Base-by-base conservation (phyloP, 2,888 invertebrate genomes). In the Autographa gamma region DNA sequence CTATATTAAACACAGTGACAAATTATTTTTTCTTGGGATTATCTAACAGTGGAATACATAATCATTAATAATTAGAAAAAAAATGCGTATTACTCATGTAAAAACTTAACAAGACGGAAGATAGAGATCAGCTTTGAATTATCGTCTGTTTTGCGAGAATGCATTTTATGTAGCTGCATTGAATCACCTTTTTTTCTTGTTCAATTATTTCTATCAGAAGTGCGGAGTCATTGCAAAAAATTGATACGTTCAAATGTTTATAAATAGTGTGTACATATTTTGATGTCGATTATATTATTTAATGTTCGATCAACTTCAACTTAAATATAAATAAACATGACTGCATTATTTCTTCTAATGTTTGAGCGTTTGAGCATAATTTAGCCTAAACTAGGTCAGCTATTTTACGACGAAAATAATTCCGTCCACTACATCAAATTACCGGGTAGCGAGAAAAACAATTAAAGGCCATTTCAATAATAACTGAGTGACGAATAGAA, bases 1-100 rank as follows among this genome's bases (percentile, higher is more conserved):
- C 88, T 88, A 91, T 89, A 89, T 91, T 91, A 88, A 90, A 90
- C 85, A 83, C 82, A 81, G 84, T 89, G 88, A 90, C 87, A 85
- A 89, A 83, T 83, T 86, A 85, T 86, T 86, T 83, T 82, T 83
- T 79, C 78, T 75, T 68, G 76, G 73, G 73, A 76, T 71, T 73
- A 68, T 81, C 71, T 65, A 70, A 76, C 67, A 56, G 11, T 3
- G 11, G 19, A 56, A 11, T 25, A 56, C 13, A 13, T 19, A 56
- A 13, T 13, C 13, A 56, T 56, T 25, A 13, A 19, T 19, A 11
- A 56, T 13, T 13, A 56, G 11, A 56, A 19, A 25, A 56, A 25
- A 54, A 54, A 19, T 19, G 14, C 54, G 11, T 56, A 19, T 56
- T 25, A 25, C 56, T 32, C 34, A 32, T 60, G 38, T 25, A 25